These are phyloP conservation scores for Sisyra nigra DNA, from an alignment of 2,888 invertebrate genomes.

Conservation along the genomic window DNA sequence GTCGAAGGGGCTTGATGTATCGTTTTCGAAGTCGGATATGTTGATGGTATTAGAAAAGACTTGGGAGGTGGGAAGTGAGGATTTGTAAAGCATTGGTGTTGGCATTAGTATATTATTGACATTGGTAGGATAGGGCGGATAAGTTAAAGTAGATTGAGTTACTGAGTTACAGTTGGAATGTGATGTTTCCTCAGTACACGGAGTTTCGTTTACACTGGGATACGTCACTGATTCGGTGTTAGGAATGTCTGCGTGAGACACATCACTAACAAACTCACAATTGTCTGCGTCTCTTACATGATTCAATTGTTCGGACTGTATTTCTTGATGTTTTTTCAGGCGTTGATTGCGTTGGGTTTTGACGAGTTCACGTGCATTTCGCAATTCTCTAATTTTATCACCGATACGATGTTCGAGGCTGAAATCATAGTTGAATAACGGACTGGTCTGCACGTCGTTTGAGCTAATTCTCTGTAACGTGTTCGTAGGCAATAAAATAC, in stretches of 20 bases:
- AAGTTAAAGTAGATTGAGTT: conserved; percentile 20
- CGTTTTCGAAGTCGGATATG: conserved; percentile 77
- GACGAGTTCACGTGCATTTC: conserved; percentile 43
- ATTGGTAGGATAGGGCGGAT: conserved; percentile 17
- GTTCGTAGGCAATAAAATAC: conserved; percentile 41
- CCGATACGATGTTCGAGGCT: conserved; percentile 55
- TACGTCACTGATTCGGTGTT: conserved; percentile 5
- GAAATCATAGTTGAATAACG: conserved; percentile 52
- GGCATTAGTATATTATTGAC: conserved; percentile 28
- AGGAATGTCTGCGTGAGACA: conserved; percentile 5
- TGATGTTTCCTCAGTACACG: conserved; percentile 6
- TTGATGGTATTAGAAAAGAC: conserved; percentile 25
- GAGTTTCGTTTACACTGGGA: conserved; percentile 7
- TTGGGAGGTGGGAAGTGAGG: conserved; percentile 19
- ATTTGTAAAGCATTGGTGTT: conserved; percentile 24
- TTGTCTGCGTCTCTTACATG: conserved; percentile 14
- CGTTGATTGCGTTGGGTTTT: conserved; percentile 43
- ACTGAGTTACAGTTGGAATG: conserved; percentile 12
- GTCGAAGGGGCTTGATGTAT: conserved; percentile 86
- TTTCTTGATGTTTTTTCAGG: conserved; percentile 27
- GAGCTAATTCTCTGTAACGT: conserved; percentile 31
- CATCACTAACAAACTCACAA: conserved; percentile 8
- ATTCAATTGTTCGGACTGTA: conserved; percentile 12
- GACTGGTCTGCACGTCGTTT: conserved; percentile 32
- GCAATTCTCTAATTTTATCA: conserved; percentile 54